Base-by-base conservation (phyloP, 2,113 vertebrate species). In the Lasiurus borealis region DNA sequence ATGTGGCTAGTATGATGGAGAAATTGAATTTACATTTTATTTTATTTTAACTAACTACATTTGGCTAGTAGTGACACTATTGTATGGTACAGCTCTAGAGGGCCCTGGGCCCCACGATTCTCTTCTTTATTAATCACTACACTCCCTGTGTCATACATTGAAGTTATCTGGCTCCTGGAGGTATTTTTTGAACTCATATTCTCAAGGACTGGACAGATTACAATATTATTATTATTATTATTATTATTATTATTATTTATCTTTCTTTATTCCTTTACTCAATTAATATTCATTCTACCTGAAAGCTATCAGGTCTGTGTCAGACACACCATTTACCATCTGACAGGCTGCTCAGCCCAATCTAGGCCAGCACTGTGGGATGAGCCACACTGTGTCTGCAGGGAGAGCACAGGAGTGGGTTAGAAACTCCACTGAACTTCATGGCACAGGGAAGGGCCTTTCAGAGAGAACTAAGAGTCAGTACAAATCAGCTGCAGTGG, bases 211-310 rank as follows among this genome's bases (percentile, higher is more conserved):
- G 31, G 21, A 34, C 18, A 87, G 25, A 29, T 18, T 9, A 0
- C 25, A 36, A 50, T 88, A 83, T 76, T 54, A 44, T 40, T 88
- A 83, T 76, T 88, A 83, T 76, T 54, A 34, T 40, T 88, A 6
- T 34, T 3, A 44, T 40, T 88, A 83, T 76, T 88, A 83, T 76
- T 54, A 34, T 40, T 88, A 6, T 34, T 3, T 48, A 36, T 40
- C 0, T 1, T 44, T 52, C n/a, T 85, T 75, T 48, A 27, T 62
- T 81, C 69, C n/a, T 18, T 72, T 48, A 44, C 29, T 80, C 64
- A 66, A 13, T 11, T 36, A 57, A 62, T 50, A 19, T 31, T 62
- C 50, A 25, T 75, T 66, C 73, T 44, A 34, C 62, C 11, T 44
- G 50, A 27, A 52, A 76, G 77, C 23, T 18, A 18, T 48, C 25